phyloP scores from a whole-genome alignment of 2,797 vertebrate species.

The Cossypha heuglini region DNA sequence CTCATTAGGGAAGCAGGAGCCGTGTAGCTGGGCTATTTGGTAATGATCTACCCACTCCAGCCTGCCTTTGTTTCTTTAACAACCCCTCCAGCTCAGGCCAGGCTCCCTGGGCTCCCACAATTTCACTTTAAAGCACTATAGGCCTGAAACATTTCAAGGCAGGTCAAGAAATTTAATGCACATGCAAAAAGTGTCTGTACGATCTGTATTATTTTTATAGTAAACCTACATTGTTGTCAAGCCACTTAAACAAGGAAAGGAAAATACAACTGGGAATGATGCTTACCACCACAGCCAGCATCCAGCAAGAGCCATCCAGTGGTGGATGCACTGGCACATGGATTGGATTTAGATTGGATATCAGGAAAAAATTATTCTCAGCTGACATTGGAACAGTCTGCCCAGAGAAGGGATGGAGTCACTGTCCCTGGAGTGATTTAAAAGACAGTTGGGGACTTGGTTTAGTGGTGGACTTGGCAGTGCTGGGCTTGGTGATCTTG shows the following conservation, averaged over 20 bases:
- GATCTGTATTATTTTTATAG: background rate
- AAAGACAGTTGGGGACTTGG: background rate
- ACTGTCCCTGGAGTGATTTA: background rate
- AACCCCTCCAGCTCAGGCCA: background rate
- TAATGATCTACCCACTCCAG: conserved; percentile 35
- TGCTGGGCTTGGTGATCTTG: background rate
- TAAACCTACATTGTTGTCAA: background rate
- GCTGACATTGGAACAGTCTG: background rate
- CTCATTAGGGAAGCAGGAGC: conserved; percentile 34
- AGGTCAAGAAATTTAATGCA: background rate
- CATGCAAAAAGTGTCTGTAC: background rate
- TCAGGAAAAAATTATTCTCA: background rate
- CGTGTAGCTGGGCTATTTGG: conserved; percentile 1
- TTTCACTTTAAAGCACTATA: background rate
- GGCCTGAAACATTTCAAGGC: background rate
- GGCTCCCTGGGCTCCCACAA: background rate
- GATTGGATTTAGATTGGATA: background rate
- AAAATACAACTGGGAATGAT: background rate
- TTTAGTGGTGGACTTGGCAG: background rate
- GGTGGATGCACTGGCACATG: background rate
- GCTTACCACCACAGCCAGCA: background rate
- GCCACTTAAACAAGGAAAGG: background rate
- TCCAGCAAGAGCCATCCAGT: background rate
- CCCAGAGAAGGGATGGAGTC: background rate
- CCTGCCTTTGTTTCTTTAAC: conserved; percentile 49